Percentiles rank a stretch among this genome's conserved stretches.
Conservation (phyloP, 2,797 vertebrate genomes). For the Ptychobarbus kaznakovi region DNA sequence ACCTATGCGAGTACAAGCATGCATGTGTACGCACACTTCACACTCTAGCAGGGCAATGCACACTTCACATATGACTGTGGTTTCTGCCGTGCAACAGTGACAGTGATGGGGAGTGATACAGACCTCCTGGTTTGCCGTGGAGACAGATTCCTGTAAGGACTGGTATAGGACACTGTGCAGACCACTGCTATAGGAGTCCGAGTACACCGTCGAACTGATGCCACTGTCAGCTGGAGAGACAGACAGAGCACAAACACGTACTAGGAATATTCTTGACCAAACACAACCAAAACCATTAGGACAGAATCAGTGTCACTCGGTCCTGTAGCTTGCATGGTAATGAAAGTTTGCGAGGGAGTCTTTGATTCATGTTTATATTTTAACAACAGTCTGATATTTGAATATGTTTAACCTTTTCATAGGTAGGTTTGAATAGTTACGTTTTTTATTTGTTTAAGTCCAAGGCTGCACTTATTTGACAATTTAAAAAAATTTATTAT, state of each 20-base stretch:
- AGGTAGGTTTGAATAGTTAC: not conserved
- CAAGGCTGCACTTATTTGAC: not conserved
- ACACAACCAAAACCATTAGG: not conserved
- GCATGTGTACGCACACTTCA: not conserved
- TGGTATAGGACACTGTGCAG: slow-evolving; percentile 93
- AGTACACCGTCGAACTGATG: slow-evolving; percentile 93
- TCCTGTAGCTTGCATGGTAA: too few relatives aligned
- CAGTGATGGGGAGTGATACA: slow-evolving; percentile 74
- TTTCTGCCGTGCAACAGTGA: not conserved
- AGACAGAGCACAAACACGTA: not conserved
- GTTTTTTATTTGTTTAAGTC: not conserved
- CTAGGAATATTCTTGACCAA: not conserved
- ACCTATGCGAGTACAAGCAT: not conserved
- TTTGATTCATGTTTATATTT: not conserved
- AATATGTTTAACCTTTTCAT: not conserved
- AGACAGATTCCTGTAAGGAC: slow-evolving; percentile 83
- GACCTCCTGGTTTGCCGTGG: slow-evolving; percentile 84
- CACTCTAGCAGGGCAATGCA: too few relatives aligned
- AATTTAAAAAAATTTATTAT: not conserved
- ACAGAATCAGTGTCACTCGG: not conserved
- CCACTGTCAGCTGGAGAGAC: slow-evolving; percentile 90
- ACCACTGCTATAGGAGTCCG: slow-evolving; percentile 91
- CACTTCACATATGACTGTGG: not conserved
- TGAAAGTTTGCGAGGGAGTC: not conserved
- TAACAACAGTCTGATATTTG: not conserved